Base-by-base conservation (phyloP, 2,888 invertebrate species). In the Nomada flava region DNA sequence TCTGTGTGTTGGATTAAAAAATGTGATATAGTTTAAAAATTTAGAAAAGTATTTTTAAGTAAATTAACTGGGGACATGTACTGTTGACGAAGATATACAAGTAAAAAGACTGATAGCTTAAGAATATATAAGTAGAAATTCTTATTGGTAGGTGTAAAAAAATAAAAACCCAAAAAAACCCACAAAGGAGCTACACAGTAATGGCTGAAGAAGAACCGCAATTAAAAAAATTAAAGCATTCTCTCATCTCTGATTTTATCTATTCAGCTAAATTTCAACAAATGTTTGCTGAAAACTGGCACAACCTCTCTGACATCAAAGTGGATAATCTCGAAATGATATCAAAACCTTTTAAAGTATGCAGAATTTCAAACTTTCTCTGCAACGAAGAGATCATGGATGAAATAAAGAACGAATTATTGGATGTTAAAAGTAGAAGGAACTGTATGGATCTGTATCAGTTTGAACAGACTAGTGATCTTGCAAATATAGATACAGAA, bases 401-500 rank as follows among this genome's bases (percentile, higher is more conserved):
- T 69, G 95, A 95, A 71, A 94, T 97, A 90, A 96, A 97, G 94
- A 95, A 96, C 86, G 94, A 94, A 69, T 95, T 96, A 1, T 90
- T 97, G 26, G 95, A 96, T 80, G 97, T 97, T 95, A 95, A 95
- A 2, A 89, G 85, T 52, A 85, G 86, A 72, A 95, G 96, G 73
- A 97, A 97, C 90, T 96, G 96, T 92, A 97, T 98, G 96, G 98
- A 98, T 91, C 94, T 98, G 29, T 98, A 97, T 91, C 97, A 98
- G 93, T 98, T 98, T 92, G 96, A 97, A 89, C 98, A 98, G 94
- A 97, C 97, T 1, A 95, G 95, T 2, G 97, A 97, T 92, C 94
- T 98, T 50, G 95, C 95, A 0, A 95, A 94, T 76, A 91, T 95
- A 0, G 94, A 95, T 1, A 94, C 94, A 89, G 95, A 95, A 85